Conservation (phyloP, 1,140 invertebrate species). For the Anastatus disparis region DNA sequence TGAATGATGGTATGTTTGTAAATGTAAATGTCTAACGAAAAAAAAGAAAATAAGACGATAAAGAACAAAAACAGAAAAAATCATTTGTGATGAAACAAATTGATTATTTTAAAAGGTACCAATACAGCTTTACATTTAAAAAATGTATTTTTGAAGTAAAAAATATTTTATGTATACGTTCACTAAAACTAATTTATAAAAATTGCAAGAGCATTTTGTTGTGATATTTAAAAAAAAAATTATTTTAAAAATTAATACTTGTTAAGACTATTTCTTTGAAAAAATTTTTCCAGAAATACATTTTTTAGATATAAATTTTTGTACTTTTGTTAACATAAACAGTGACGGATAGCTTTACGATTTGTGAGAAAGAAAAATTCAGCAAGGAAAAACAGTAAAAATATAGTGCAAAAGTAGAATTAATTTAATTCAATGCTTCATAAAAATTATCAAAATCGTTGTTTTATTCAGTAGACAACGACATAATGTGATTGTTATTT, state of each 20-base stretch:
- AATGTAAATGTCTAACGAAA: constrained; percentile 8
- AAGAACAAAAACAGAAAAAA: constrained; percentile 22
- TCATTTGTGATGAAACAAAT: constrained; percentile 4
- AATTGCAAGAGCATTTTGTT: no score
- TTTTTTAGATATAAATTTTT: not conserved
- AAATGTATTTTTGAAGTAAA: constrained; percentile 4
- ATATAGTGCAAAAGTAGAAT: constrained; percentile 31
- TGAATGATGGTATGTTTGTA: constrained; percentile 10
- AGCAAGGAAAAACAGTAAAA: constrained; percentile 16
- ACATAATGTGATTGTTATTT: constrained; percentile 37
- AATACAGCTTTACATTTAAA: constrained; percentile 3
- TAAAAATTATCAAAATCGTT: constrained; percentile 17
- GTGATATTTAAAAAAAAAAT: no score
- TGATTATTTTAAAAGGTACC: constrained; percentile 17
- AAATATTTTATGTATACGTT: no score
- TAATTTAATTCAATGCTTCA: constrained; percentile 16
- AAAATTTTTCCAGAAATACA: not conserved
- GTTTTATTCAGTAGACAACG: constrained; percentile 3
- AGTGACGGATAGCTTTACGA: constrained; percentile 53
- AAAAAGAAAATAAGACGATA: constrained; percentile 19
- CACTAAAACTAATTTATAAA: no score
- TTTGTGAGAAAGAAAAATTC: constrained; percentile 46
- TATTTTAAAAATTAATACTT: no score
- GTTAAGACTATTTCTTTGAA: not conserved
- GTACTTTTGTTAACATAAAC: constrained; percentile 20